Evolutionary conservation across 2,888 invertebrate species (phyloP).

Genomic region (Pardosa pseudoannulata): DNA sequence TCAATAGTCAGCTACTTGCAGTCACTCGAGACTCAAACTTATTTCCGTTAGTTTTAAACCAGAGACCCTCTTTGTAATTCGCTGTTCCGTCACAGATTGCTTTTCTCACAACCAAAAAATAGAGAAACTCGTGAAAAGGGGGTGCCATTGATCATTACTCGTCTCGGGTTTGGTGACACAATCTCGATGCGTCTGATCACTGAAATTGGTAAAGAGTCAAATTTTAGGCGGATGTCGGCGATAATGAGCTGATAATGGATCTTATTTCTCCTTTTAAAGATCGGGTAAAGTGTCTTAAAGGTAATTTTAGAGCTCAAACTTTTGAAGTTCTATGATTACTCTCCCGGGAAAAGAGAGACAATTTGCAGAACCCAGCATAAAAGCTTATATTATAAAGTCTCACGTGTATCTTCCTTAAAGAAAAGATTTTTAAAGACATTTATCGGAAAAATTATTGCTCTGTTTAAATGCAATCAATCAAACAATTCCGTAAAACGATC

Average conservation of each 20-base stretch:
- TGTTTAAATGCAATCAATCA: no score
- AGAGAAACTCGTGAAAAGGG: background rate
- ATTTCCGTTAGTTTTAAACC: no score
- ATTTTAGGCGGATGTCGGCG: background rate
- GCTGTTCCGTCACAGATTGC: no score
- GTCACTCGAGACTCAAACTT: no score
- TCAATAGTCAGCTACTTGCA: no score
- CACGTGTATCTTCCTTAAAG: no score
- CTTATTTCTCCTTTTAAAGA: background rate
- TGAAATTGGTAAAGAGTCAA: background rate
- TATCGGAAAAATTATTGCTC: no score
- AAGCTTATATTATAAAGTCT: no score
- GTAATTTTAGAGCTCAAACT: background rate
- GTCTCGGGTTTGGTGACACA: background rate
- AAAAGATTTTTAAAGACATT: no score
- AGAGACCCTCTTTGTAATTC: no score
- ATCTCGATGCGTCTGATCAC: background rate
- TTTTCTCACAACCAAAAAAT: background rate
- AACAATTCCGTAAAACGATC: no score
- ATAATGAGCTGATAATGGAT: conserved; percentile 10
- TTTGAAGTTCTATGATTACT: background rate
- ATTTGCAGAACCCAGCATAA: no score
- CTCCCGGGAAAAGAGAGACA: background rate
- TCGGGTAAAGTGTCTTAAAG: background rate
- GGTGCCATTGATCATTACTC: background rate